Conservation (phyloP, 2,797 vertebrate species). For the Centropyge bicolor region DNA sequence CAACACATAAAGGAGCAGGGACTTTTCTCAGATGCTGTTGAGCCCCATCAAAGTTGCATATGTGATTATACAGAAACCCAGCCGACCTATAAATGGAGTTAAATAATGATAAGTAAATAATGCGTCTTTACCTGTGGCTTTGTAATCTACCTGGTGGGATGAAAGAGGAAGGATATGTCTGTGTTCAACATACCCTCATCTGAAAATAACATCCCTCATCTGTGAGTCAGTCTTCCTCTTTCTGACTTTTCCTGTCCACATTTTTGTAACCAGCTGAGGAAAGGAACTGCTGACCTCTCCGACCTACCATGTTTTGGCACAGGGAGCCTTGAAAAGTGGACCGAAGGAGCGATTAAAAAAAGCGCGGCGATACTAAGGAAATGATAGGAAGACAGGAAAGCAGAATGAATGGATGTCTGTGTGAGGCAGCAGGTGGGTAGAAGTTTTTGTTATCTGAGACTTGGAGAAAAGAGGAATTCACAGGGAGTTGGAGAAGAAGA, state of each 20-base stretch:
- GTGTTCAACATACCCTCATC: neutral
- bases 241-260: neutral
- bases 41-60: neutral
- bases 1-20: neutral
- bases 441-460: constrained; percentile 29
- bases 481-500: constrained; percentile 27
- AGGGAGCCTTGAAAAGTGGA: constrained; percentile 7
- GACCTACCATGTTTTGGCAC: constrained; percentile 24
- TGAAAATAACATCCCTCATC: constrained; percentile 14
- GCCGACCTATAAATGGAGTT: neutral
- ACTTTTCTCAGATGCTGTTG: neutral
- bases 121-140: neutral
- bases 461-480: constrained; percentile 46
- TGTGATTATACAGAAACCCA: neutral
- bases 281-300: constrained; percentile 38
- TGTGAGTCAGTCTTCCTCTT: constrained; percentile 1
- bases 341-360: constrained; percentile 12
- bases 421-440: constrained; percentile 5
- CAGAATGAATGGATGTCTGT: constrained; percentile 50
- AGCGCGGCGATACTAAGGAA: constrained; percentile 14
- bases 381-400: constrained; percentile 45
- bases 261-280: constrained; percentile 14
- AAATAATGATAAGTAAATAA: neutral
- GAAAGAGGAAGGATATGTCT: neutral
- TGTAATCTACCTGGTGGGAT: neutral